A percentile compares a stretch with the other conserved stretches of the same genome.
These are phyloP conservation scores for Craniophora ligustri DNA, from an alignment of 2,888 invertebrate genomes.

Conservation along the genomic window DNA sequence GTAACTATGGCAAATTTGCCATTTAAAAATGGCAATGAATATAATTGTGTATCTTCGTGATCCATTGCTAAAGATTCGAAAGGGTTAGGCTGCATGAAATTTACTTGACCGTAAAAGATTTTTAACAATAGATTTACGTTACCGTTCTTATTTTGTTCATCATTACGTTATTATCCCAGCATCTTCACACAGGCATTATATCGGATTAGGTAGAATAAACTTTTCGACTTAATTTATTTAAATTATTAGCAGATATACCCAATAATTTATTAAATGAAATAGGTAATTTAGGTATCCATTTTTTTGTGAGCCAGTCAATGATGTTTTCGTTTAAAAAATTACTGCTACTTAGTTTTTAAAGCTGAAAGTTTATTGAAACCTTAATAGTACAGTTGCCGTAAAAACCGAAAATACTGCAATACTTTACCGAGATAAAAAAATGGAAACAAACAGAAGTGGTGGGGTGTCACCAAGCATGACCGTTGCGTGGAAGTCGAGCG, in stretches of 20 bases:
- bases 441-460: conserved; percentile 59
- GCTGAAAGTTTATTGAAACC: too few relatives aligned
- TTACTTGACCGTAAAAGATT: conserved; percentile 58
- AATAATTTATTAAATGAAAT: too few relatives aligned
- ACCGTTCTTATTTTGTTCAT: conserved; percentile 42
- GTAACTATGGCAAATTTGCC: conserved; percentile 40
- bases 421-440: conserved; percentile 41
- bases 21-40: conserved; percentile 56
- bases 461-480: conserved; percentile 69
- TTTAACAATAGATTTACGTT: conserved; percentile 51
- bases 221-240: conserved; percentile 1
- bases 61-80: conserved; percentile 52
- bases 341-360: too few relatives aligned
- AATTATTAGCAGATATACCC: background rate
- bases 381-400: conserved; percentile 25
- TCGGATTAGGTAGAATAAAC: conserved; percentile 29
- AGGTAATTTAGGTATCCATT: too few relatives aligned
- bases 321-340: too few relatives aligned
- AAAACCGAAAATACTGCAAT: conserved; percentile 17
- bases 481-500: conserved; percentile 54
- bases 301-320: too few relatives aligned
- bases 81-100: conserved; percentile 59
- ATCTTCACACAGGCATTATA: conserved; percentile 19
- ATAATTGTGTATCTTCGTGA: conserved; percentile 55
- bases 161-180: conserved; percentile 35